A percentile compares a stretch with the other conserved stretches of the same genome.
These are phyloP conservation scores for Corythoichthys intestinalis DNA, from an alignment of 2,113 vertebrate genomes.

Conservation along the genomic window DNA sequence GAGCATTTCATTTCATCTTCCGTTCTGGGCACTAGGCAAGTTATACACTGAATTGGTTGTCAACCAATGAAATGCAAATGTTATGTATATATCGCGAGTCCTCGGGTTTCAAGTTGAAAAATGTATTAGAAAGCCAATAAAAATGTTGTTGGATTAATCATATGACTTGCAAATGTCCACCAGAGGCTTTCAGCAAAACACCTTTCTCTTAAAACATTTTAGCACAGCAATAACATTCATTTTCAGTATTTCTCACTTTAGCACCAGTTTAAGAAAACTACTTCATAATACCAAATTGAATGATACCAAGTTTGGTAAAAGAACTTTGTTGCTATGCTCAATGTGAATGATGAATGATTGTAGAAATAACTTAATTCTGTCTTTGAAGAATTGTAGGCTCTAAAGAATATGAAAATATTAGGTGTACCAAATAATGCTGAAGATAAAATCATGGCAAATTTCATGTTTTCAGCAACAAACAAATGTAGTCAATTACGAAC, in stretches of 20 bases:
- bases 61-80: neutral
- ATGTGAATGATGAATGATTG: conserved; percentile 39
- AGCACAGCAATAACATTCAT: neutral
- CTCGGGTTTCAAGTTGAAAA: neutral
- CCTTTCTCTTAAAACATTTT: neutral
- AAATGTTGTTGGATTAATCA: neutral
- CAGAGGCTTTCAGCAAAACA: neutral
- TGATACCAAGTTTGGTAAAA: conserved; percentile 7
- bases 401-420: conserved; percentile 31
- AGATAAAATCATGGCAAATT: conserved; percentile 49
- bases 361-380: conserved; percentile 31
- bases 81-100: neutral
- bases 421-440: conserved; percentile 30
- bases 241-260: neutral
- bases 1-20: too few relatives aligned
- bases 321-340: conserved; percentile 15
- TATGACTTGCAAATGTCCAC: neutral
- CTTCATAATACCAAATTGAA: conserved; percentile 17
- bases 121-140: neutral
- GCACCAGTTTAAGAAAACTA: conserved; percentile 15
- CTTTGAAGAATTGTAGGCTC: conserved; percentile 19
- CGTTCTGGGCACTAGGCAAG: too few relatives aligned
- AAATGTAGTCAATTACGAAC: conserved; percentile 56
- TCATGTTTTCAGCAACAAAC: conserved; percentile 29
- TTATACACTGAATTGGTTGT: too few relatives aligned